Evolutionary conservation across 2,113 vertebrate species (phyloP), one percentile per base, ranked within the genome.

Genomic region (Dermatemys mawii): DNA sequence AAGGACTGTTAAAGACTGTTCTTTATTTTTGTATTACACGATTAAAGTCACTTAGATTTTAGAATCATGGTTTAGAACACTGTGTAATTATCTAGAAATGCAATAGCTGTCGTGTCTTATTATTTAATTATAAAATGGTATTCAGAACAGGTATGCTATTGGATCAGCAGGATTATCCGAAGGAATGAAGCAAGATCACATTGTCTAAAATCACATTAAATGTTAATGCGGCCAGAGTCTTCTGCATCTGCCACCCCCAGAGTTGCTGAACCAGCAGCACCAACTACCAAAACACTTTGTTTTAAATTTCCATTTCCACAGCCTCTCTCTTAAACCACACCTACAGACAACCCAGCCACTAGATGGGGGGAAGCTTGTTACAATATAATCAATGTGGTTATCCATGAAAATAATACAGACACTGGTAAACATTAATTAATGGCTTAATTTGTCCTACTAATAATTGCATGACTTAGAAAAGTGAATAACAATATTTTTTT

Each of bases 381-480:
- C 44, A 21, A 29, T 4, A 1, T 50, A 54, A 89, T 81, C 3
- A 21, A 38, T 73, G 67, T 50, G 19, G 78, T 94, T 11, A 63
- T 8, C 70, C 10, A 49, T 55, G 79, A 67, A 89, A 89, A 48
- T 83, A 83, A 78, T 46, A 22, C 1, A 78, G 29, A 48, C 3
- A 19, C 0, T 53, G 84, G 83, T 88, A 35, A 67, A 84, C 78
- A 49, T 83, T 78, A n/a, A 79, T 60, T 60, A 78, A 35, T 1
- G 10, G 70, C 81, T 44, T 53, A 10, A 83, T 49, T n/a, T 53
- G 11, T 6, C 90, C 51, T 44, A 80, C 14, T 51, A 89, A 41
- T 75, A 88, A 32, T 11, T 86, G 54, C 51, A 38, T 88, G 79
- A 91, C 73, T 78, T 67, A 78, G 51, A 89, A 88, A 82, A 38